These are phyloP conservation scores for Druon quercuslanigerum DNA, from an alignment of 1,140 invertebrate genomes.

Conservation along the genomic window DNA sequence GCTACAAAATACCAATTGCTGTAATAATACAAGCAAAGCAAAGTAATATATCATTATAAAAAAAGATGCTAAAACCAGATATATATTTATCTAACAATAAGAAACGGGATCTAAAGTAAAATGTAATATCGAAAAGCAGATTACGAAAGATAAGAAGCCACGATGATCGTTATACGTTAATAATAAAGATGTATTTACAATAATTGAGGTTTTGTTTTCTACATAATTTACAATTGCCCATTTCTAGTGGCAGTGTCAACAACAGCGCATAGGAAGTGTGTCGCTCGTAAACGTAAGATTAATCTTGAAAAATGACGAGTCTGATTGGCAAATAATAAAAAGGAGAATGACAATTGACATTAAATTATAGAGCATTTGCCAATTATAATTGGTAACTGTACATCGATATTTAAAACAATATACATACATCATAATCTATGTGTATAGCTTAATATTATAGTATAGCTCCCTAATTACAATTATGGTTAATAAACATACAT, in stretches of 20 bases:
- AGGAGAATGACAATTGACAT: constrained; percentile 44
- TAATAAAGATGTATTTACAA: constrained; percentile 75
- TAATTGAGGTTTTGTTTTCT: constrained; percentile 68
- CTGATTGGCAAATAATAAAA: constrained; percentile 43
- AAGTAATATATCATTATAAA: too few relatives aligned
- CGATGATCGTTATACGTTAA: constrained; percentile 65
- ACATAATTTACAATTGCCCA: constrained; percentile 74
- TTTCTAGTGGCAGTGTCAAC: constrained; percentile 70
- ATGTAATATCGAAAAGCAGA: not conserved
- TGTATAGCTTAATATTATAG: not conserved
- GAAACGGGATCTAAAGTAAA: not conserved
- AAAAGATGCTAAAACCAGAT: too few relatives aligned
- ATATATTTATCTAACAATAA: not conserved
- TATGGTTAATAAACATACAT: constrained; percentile 68
- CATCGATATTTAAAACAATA: constrained; percentile 73
- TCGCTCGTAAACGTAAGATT: constrained; percentile 24
- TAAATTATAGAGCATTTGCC: constrained; percentile 61
- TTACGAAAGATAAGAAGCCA: constrained; percentile 52
- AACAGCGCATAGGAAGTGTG: constrained; percentile 34
- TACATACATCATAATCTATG: constrained; percentile 62
- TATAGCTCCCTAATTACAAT: constrained; percentile 65
- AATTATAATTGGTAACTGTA: constrained; percentile 74
- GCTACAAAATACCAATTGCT: too few relatives aligned
- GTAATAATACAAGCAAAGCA: not conserved
- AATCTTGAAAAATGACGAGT: constrained; percentile 35